These are phyloP conservation scores for Copidosoma floridanum DNA, from an alignment of 1,140 invertebrate genomes.

Conservation along the genomic window DNA sequence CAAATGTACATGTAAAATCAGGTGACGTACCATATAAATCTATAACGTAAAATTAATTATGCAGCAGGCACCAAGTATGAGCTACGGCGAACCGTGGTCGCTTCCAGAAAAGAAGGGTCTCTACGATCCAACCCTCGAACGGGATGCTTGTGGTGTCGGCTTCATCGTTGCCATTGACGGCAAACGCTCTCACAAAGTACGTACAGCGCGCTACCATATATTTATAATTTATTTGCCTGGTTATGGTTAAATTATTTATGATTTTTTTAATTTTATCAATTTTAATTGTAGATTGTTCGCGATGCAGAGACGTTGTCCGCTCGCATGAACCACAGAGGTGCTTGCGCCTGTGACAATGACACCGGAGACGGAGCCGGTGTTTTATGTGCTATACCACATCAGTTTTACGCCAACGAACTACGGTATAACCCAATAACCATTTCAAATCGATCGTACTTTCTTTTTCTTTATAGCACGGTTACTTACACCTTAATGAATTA, in stretches of 20 bases:
- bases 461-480: too few species aligned
- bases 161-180: constrained; percentile 99
- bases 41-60: too few species aligned
- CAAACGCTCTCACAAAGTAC: constrained; percentile 85
- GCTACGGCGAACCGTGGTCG: constrained; percentile 48
- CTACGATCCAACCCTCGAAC: constrained; percentile 91
- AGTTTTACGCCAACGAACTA: constrained; percentile 82
- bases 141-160: constrained; percentile 97
- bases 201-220: not conserved
- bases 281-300: constrained; percentile 75
- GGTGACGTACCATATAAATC: too few species aligned
- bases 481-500: too few species aligned
- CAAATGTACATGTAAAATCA: too few species aligned
- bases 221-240: not conserved
- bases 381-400: constrained; percentile 92
- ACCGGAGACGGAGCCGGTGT: constrained; percentile 98
- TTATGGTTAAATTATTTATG: too few species aligned
- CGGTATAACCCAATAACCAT: too few species aligned
- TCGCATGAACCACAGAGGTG: constrained; percentile 98
- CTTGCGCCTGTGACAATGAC: constrained; percentile 97
- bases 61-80: constrained; percentile 51
- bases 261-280: constrained; percentile 5
- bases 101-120: constrained; percentile 70
- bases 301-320: constrained; percentile 92
- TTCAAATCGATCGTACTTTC: not conserved